A percentile compares a stretch with the other conserved stretches of the same genome.
These are phyloP conservation scores for Thalassophryne amazonica DNA, from an alignment of 2,797 vertebrate species.

Conservation along the genomic window DNA sequence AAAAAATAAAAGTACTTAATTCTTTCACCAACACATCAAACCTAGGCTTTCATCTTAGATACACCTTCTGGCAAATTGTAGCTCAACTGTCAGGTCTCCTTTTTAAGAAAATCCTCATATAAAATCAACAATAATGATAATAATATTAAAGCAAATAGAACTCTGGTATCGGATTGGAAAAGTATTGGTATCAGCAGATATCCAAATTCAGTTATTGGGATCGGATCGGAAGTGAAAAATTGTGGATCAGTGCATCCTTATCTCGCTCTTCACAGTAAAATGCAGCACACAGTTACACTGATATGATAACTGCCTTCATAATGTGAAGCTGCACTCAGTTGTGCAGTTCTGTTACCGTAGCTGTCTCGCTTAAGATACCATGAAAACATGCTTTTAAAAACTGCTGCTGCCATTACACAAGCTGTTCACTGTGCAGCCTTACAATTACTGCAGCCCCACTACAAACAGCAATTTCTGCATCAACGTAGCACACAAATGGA, in stretches of 20 bases:
- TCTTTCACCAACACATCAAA: too few relatives aligned
- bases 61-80: too few relatives aligned
- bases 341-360: slow-evolving; percentile 9
- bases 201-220: too few relatives aligned
- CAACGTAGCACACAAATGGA: not conserved
- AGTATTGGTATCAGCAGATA: too few relatives aligned
- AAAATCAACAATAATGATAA: too few relatives aligned
- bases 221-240: too few relatives aligned
- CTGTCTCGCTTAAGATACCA: slow-evolving; percentile 22
- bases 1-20: too few relatives aligned
- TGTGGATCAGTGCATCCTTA: slow-evolving; percentile 6
- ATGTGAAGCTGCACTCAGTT: slow-evolving; percentile 14
- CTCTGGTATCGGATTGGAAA: too few relatives aligned
- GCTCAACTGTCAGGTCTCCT: too few relatives aligned
- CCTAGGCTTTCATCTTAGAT: too few relatives aligned
- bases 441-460: slow-evolving; percentile 32
- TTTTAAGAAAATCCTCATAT: too few relatives aligned
- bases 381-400: slow-evolving; percentile 27
- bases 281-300: slow-evolving; percentile 27
- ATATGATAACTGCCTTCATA: slow-evolving; percentile 39
- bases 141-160: too few relatives aligned
- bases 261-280: not conserved
- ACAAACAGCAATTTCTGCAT: slow-evolving; percentile 23
- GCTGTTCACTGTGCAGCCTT: slow-evolving; percentile 5
- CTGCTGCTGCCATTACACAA: not conserved